Percentiles rank a stretch among this genome's conserved stretches.
These are phyloP conservation scores for Calidris pygmaea DNA, from an alignment of 2,113 vertebrate species.

Conservation along the genomic window DNA sequence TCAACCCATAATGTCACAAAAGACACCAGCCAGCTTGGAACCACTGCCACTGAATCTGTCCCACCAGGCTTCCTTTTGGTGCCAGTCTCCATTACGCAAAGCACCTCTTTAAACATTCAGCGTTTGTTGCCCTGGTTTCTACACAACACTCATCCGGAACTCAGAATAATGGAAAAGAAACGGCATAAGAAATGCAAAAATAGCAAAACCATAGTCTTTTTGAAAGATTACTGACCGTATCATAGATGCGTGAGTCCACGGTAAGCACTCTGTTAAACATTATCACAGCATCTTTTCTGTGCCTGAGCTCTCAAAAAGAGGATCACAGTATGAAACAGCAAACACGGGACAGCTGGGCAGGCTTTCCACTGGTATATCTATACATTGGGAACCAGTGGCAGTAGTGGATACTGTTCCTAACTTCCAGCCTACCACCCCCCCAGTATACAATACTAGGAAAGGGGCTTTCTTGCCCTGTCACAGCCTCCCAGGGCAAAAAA, in stretches of 20 bases:
- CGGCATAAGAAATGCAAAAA: neutral
- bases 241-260: rapidly evolving
- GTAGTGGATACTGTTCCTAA: neutral
- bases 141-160: neutral
- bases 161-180: neutral
- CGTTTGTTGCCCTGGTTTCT: conserved; percentile 3
- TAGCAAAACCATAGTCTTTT: neutral
- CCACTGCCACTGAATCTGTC: neutral
- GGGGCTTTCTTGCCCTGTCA: neutral
- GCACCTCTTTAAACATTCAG: neutral
- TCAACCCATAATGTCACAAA: neutral
- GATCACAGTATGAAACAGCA: neutral
- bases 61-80: neutral
- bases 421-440: neutral
- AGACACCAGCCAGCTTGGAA: neutral
- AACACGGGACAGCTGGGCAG: neutral
- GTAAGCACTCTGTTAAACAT: neutral
- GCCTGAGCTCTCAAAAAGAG: neutral
- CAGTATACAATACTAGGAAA: neutral
- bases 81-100: neutral
- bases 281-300: neutral
- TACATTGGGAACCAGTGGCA: rapidly evolving
- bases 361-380: neutral
- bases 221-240: neutral
- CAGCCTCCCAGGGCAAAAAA: rapidly evolving